Percentiles rank a stretch among this genome's conserved stretches.
Evolutionary conservation across 2,797 vertebrate species (phyloP).

Genomic region (Onychomys leucogaster): DNA sequence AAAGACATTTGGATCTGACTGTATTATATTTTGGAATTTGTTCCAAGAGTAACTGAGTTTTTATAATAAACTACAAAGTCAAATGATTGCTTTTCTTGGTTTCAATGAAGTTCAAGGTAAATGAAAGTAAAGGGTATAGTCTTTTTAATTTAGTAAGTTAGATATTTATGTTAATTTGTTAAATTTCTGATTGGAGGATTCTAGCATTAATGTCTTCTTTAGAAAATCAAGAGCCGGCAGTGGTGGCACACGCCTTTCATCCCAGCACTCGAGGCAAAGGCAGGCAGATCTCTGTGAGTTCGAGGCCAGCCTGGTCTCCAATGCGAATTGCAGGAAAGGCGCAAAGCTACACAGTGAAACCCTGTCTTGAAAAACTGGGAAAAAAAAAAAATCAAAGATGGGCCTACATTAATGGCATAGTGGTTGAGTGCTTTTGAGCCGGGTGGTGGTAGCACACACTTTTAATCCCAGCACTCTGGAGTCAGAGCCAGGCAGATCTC

Average conservation of each 20-base stretch:
- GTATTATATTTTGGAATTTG: not conserved
- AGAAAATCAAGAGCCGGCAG: not conserved
- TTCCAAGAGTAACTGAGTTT: not conserved
- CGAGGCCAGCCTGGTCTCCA: too few species aligned
- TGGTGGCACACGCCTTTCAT: too few species aligned
- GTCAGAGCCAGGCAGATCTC: too few species aligned
- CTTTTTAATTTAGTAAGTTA: constrained; percentile 58
- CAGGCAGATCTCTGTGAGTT: too few species aligned
- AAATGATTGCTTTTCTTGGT: not conserved
- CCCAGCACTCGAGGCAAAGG: too few species aligned
- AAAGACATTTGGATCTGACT: not conserved
- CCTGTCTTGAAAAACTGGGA: too few species aligned
- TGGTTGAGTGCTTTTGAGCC: not conserved
- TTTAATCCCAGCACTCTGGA: too few species aligned
- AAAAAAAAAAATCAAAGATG: not conserved
- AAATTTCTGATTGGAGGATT: constrained; percentile 35
- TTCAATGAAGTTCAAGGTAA: not conserved
- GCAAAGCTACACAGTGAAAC: too few species aligned
- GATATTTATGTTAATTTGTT: constrained; percentile 29
- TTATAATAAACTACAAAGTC: not conserved
- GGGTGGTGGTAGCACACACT: too few species aligned
- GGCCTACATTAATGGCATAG: not conserved
- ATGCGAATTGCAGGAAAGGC: too few species aligned
- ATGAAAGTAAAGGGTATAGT: not conserved
- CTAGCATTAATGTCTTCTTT: constrained; percentile 17